Evolutionary conservation across 1,140 invertebrate genomes (phyloP), one percentile per base, ranked within the genome.

Genomic region (Musca vetustissima): DNA sequence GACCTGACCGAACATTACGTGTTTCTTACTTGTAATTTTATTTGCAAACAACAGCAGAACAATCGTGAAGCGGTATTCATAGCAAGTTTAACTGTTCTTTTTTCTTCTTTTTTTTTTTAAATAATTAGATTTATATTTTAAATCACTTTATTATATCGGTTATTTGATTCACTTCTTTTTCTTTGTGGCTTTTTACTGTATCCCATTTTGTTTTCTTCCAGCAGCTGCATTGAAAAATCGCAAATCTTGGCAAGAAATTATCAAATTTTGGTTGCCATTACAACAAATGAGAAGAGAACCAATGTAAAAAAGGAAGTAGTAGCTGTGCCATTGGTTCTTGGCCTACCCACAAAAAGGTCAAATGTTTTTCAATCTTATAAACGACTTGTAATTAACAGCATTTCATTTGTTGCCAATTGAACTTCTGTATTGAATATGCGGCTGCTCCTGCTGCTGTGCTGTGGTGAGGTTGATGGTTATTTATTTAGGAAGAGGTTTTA

Each of bases 81-180:
- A 9, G 28, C 9, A 32, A 32, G 28, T 32, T 9, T 32, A 32
- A 32, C 28, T 4, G 28, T 32, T 32, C 9, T n/a, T n/a, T n/a
- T n/a, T n/a, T n/a, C n/a, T n/a, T n/a, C n/a, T n/a, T 32, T 32
- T 32, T 32, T 32, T 32, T 32, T 32, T 32, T 32, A 32, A 32
- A 59, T 59, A 59, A 59, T 59, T 59, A 59, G 55, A 59, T 59
- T 59, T 59, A 28, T 59, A 59, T 59, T 59, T 59, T 59, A 59
- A 59, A 59, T 59, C 55, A 59, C 55, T 59, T 59, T 59, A 59
- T 59, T 59, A 59, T 24, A 28, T 59, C 55, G 25, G 55, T 59
- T 59, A 59, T 59, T 59, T 59, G 55, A 59, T 59, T 59, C 55
- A n/a, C 55, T 59, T 25, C 15, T 59, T 59, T 28, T 15, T 59